phyloP scores from a whole-genome alignment of 2,113 vertebrate species.

The Lophura nycthemera region DNA sequence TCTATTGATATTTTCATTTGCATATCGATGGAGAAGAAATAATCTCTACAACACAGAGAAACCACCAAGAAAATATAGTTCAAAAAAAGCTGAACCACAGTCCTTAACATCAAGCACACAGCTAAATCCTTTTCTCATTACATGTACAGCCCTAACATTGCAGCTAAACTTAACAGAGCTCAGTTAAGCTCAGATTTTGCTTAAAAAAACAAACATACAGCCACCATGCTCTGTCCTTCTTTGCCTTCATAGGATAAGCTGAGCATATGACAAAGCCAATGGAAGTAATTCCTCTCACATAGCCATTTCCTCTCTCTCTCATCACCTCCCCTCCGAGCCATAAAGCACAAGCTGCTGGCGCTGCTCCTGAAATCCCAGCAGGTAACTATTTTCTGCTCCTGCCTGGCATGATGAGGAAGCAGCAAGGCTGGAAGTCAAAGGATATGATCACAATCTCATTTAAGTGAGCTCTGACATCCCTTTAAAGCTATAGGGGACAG shows the following conservation, averaged over 20 bases:
- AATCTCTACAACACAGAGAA: background rate
- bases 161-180: background rate
- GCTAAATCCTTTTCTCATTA: background rate
- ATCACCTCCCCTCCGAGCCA: background rate
- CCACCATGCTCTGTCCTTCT: background rate
- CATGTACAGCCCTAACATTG: background rate
- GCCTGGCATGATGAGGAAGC: background rate
- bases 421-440: background rate
- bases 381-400: background rate
- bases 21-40: background rate
- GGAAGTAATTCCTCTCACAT: background rate
- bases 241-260: background rate
- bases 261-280: background rate
- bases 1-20: background rate
- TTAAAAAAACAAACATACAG: background rate
- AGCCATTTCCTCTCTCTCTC: rapidly evolving
- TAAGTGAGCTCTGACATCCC: background rate
- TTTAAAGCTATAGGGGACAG: background rate
- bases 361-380: background rate
- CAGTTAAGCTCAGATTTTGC: background rate
- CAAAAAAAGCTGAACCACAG: background rate
- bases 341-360: background rate
- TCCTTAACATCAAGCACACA: background rate
- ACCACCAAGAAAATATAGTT: background rate
- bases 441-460: background rate